Conservation (phyloP, 2,113 vertebrate genomes). For the Spheniscus mendiculus region DNA sequence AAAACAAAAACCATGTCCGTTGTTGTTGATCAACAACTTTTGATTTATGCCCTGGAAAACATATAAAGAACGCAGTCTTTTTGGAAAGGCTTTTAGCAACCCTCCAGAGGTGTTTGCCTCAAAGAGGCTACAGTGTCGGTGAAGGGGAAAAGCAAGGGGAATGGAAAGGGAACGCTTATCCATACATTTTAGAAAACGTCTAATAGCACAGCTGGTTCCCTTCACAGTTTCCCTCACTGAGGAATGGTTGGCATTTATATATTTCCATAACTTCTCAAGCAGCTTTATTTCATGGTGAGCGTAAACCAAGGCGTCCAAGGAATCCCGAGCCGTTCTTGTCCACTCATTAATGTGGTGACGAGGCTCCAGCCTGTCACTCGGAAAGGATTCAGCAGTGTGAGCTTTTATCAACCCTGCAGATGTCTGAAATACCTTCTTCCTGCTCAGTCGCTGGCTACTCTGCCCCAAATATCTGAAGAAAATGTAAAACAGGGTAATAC, state of each 20-base stretch:
- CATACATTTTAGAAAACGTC: background rate
- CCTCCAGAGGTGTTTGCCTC: background rate
- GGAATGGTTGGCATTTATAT: background rate
- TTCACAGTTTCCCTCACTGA: background rate
- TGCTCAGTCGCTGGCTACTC: background rate
- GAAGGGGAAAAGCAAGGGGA: background rate
- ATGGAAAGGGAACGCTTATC: background rate
- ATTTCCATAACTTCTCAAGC: conserved; percentile 12
- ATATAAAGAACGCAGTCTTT: background rate
- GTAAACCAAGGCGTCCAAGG: background rate
- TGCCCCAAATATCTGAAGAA: background rate
- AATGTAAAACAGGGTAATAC: background rate
- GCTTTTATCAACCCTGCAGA: background rate
- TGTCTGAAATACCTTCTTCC: background rate
- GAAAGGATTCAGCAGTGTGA: background rate
- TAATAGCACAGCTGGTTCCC: background rate
- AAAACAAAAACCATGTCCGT: background rate
- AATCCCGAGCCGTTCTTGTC: background rate
- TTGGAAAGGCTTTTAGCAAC: background rate
- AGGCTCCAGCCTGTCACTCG: background rate
- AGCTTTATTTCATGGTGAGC: background rate
- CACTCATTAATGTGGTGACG: background rate
- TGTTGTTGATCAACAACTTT: conserved; percentile 2
- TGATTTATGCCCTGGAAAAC: background rate
- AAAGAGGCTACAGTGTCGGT: background rate